phyloP scores from a whole-genome alignment of 2,888 invertebrate species.

The Aelia acuminata region DNA sequence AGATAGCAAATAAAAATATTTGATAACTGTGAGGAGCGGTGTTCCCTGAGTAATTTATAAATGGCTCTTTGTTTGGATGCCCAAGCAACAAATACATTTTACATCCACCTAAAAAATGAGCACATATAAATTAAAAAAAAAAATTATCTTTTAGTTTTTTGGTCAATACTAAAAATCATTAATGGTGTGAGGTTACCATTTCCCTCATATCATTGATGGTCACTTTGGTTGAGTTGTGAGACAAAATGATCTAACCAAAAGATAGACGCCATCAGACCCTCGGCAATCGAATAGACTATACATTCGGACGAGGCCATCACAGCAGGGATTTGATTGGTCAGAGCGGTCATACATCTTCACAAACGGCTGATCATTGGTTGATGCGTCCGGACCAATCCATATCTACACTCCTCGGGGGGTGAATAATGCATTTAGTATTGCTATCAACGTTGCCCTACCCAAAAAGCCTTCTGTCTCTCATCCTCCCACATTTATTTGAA shows the following conservation, averaged over 20 bases:
- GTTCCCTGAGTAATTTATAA: no score
- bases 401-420: background rate
- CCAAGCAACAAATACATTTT: no score
- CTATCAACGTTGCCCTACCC: no score
- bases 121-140: no score
- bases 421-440: constrained; percentile 34
- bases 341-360: background rate
- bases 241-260: background rate
- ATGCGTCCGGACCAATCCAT: background rate
- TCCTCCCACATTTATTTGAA: constrained; percentile 2
- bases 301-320: background rate
- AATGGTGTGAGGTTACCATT: no score
- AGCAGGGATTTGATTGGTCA: background rate
- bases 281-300: background rate
- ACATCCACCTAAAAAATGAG: no score
- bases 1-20: no score
- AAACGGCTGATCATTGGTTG: background rate
- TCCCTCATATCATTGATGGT: background rate
- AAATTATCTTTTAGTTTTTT: no score
- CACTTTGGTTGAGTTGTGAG: background rate
- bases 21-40: no score
- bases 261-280: background rate
- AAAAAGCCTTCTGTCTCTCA: background rate
- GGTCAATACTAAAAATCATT: no score
- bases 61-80: no score